phyloP scores from a whole-genome alignment of 1,140 invertebrate genomes.

The Panonychus citri region DNA sequence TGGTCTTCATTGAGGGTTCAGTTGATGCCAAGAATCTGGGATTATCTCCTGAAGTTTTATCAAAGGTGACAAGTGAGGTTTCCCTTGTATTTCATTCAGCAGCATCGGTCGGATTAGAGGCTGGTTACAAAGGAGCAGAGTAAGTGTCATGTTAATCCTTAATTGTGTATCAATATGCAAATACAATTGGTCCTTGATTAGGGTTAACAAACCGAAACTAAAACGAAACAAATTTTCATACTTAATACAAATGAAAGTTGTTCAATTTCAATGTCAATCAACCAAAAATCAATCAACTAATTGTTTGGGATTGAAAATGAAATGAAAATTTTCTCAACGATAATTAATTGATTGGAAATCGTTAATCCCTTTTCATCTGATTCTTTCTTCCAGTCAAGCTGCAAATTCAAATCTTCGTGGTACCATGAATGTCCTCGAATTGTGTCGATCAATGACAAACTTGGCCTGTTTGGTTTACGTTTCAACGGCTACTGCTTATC shows the following conservation, averaged over 20 bases:
- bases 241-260: too few species aligned
- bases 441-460: constrained; percentile 29
- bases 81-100: constrained; percentile 90
- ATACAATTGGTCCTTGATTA: background rate
- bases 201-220: background rate
- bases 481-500: constrained; percentile 20
- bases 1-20: background rate
- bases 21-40: background rate
- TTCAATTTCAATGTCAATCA: too few species aligned
- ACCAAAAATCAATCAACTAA: too few species aligned
- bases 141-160: constrained; percentile 30
- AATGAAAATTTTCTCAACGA: too few species aligned
- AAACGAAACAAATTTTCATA: too few species aligned
- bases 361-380: too few species aligned
- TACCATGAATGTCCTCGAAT: constrained; percentile 13
- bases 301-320: too few species aligned
- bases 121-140: constrained; percentile 52
- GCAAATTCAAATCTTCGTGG: constrained; percentile 14
- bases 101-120: constrained; percentile 93
- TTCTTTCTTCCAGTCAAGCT: background rate
- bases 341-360: too few species aligned
- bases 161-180: background rate
- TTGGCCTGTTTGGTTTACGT: constrained; percentile 14
- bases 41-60: background rate
- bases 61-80: constrained; percentile 26